Conservation (phyloP, 2,888 invertebrate species). For the Hyalella azteca region DNA sequence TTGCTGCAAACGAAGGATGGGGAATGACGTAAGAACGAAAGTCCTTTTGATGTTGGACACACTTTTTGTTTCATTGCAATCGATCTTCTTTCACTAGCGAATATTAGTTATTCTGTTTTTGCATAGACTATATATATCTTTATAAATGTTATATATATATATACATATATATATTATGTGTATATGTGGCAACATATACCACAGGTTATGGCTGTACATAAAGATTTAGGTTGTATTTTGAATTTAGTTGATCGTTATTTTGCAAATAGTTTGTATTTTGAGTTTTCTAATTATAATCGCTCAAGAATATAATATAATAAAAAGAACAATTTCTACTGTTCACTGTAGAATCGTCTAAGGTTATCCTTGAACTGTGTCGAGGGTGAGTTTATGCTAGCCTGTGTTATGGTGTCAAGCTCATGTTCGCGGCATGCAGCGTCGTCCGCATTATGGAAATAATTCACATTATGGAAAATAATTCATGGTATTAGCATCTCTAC, state of each 20-base stretch:
- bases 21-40: too few relatives aligned
- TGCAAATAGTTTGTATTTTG: conserved; percentile 38
- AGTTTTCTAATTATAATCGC: conserved; percentile 3
- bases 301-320: conserved; percentile 24
- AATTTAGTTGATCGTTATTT: conserved; percentile 15
- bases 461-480: background rate
- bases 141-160: conserved; percentile 38
- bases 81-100: background rate
- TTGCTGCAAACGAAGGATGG: too few relatives aligned
- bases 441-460: background rate
- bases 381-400: background rate
- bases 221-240: conserved; percentile 22
- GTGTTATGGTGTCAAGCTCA: background rate
- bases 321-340: conserved; percentile 14
- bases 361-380: background rate
- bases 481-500: background rate
- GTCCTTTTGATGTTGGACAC: too few relatives aligned
- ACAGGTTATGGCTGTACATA: conserved; percentile 35
- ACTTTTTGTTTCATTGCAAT: background rate
- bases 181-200: background rate
- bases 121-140: conserved; percentile 32
- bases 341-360: background rate
- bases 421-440: background rate
- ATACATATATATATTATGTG: conserved; percentile 37
- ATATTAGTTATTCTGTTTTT: background rate